Percentiles rank a stretch among this genome's conserved stretches.
These are phyloP conservation scores for Microhierax caerulescens DNA, from an alignment of 2,797 vertebrate genomes.

Conservation along the genomic window DNA sequence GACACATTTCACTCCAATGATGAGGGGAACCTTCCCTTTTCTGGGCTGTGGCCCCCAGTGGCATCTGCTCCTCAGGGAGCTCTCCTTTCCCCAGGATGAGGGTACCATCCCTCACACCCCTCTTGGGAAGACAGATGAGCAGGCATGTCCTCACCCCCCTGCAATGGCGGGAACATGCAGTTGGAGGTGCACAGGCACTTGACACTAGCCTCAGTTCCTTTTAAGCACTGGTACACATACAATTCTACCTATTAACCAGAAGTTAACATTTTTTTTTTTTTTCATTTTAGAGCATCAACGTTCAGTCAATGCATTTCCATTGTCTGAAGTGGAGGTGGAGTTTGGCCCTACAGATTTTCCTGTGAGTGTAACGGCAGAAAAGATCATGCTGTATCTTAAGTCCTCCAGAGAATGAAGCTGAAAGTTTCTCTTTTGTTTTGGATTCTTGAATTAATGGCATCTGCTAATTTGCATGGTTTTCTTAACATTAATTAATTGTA, in stretches of 20 bases:
- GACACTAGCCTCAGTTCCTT: not conserved
- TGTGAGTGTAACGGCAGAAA: not conserved
- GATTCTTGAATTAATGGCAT: not conserved
- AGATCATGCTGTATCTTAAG: not conserved
- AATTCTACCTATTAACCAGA: not conserved
- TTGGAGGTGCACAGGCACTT: not conserved
- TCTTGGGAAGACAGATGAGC: not conserved
- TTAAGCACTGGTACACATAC: not conserved
- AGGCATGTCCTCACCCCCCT: not conserved
- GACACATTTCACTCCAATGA: not conserved
- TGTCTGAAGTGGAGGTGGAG: not conserved
- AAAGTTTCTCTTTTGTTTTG: not conserved
- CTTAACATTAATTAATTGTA: not conserved
- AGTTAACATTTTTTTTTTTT: not conserved
- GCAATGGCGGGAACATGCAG: not conserved
- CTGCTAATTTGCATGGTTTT: not conserved
- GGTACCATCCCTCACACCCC: not conserved
- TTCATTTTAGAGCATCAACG: not conserved
- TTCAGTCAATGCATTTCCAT: not conserved
- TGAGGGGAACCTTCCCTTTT: not conserved
- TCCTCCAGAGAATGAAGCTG: not conserved
- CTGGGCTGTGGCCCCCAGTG: fast-evolving
- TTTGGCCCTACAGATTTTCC: not conserved
- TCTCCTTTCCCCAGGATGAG: not conserved
- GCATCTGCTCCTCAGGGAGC: fast-evolving